These are phyloP conservation scores for Lycocerus yunnanus DNA, from an alignment of 2,888 invertebrate species.

Conservation along the genomic window DNA sequence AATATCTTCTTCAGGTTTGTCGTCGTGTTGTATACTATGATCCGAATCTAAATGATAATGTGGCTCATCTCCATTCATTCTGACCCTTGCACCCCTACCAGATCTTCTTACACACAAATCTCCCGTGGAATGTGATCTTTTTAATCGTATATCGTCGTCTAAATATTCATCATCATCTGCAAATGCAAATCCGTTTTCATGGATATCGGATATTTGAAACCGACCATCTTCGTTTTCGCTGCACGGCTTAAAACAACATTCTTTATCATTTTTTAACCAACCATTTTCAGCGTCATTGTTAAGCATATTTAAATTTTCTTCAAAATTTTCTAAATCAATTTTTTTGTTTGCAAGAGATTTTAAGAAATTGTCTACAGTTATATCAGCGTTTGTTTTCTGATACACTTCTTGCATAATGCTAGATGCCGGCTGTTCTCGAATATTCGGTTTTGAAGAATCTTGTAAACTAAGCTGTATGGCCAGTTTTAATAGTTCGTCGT, in stretches of 20 bases:
- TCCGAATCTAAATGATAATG: conserved; percentile 59
- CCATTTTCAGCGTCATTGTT: conserved; percentile 45
- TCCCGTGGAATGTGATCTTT: conserved; percentile 59
- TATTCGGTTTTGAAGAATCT: conserved; percentile 48
- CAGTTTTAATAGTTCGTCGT: conserved; percentile 58
- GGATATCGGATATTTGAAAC: conserved; percentile 60
- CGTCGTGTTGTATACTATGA: conserved; percentile 59
- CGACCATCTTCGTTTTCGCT: conserved; percentile 58
- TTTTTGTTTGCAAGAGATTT: conserved; percentile 58
- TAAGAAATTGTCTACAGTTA: conserved; percentile 60
- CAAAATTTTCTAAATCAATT: conserved; percentile 54
- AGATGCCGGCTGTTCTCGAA: conserved; percentile 30
- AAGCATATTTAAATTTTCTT: conserved; percentile 44
- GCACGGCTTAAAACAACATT: conserved; percentile 52
- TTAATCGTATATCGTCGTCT: conserved; percentile 51
- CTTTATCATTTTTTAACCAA: conserved; percentile 42
- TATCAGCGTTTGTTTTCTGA: conserved; percentile 56
- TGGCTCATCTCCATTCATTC: conserved; percentile 53
- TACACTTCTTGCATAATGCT: conserved; percentile 36
- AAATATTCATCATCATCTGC: conserved; percentile 52
- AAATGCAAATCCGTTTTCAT: conserved; percentile 56
- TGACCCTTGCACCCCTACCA: conserved; percentile 46
- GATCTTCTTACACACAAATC: conserved; percentile 55
- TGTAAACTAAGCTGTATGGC: conserved; percentile 61
- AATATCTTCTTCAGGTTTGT: conserved; percentile 58